Base-by-base conservation (phyloP, 2,888 invertebrate genomes). In the Xanthostigma xanthostigma region DNA sequence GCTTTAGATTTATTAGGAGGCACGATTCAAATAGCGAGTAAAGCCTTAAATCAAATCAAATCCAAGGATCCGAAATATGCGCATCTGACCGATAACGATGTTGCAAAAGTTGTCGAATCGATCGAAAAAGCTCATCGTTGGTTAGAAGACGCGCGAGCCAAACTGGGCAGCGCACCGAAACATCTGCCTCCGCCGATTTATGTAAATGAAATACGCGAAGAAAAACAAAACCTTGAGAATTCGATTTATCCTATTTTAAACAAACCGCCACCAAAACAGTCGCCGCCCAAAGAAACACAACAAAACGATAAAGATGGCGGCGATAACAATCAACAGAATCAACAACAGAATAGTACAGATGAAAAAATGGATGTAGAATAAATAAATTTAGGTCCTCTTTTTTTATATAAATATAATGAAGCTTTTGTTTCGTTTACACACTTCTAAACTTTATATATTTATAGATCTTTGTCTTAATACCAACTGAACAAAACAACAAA, bases 211-310 rank as follows among this genome's bases (percentile, higher is more conserved):
- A 84, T 95, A 56, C 76, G 82, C 48, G 77, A 80, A 54, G 86
- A 91, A 64, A 77, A 80, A 67, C 79, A 82, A 71, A 84, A 82
- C 58, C 73, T 76, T 57, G 73, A 74, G 59, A 70, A 61, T 56
- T 63, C 63, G 43, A 76, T 82, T 41, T 76, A 74, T 60, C 84
- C 91, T 8, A 84, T 95, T 54, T 69, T 95, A 54, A 91, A 85
- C 67, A 92, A 92, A 65, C 88, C 91, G 46, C 91, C 91, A 66
- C 94, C 95, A 8, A 91, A 92, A 67, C 76, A 77, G 12, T 69
- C 75, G 2, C 76, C 76, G 43, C 76, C 77, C 39, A 72, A 74
- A 58, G 55, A 72, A 50, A 27, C 27, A 27, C 27, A 27, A 27
- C 27, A 27, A 27, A 27, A 27, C 27, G 69, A 71, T 9, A 66